These are phyloP conservation scores for Rhyzopertha dominica DNA, from an alignment of 1,140 invertebrate genomes.

Conservation along the genomic window DNA sequence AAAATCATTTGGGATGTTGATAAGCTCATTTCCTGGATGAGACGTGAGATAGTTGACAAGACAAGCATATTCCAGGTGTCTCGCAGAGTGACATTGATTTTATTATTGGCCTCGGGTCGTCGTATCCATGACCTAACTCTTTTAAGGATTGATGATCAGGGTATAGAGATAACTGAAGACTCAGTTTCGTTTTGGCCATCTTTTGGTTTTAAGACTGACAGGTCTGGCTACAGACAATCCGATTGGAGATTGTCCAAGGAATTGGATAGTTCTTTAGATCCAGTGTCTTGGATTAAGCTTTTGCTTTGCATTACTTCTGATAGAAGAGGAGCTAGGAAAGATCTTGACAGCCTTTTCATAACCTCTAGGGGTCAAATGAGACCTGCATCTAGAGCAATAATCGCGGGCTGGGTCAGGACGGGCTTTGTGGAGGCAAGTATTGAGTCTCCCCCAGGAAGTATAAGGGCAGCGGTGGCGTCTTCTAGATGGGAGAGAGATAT, in stretches of 20 bases:
- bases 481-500: conserved; percentile 30
- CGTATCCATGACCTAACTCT: conserved; percentile 41
- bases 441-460: conserved; percentile 31
- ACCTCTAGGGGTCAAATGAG: conserved; percentile 23
- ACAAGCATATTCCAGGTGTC: conserved; percentile 34
- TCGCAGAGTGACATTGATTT: conserved; percentile 23
- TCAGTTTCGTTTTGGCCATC: conserved; percentile 32
- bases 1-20: no score
- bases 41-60: conserved; percentile 7
- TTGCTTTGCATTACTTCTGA: no score
- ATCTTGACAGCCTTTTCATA: conserved; percentile 14
- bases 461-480: conserved; percentile 35
- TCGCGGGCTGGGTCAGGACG: conserved; percentile 37
- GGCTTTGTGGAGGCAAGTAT: conserved; percentile 29
- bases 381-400: conserved; percentile 33
- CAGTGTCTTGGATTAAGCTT: no score
- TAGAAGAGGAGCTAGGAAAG: no score
- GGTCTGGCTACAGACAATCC: conserved; percentile 30
- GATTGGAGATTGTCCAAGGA: conserved; percentile 33
- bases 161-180: conserved; percentile 4
- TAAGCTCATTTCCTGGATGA: no score
- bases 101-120: conserved; percentile 37
- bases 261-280: no score
- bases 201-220: conserved; percentile 42
- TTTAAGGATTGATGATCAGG: conserved; percentile 24